A percentile compares a stretch with the other conserved stretches of the same genome.
Conservation (phyloP, 2,113 vertebrate genomes). For the Pluvianellus socialis region DNA sequence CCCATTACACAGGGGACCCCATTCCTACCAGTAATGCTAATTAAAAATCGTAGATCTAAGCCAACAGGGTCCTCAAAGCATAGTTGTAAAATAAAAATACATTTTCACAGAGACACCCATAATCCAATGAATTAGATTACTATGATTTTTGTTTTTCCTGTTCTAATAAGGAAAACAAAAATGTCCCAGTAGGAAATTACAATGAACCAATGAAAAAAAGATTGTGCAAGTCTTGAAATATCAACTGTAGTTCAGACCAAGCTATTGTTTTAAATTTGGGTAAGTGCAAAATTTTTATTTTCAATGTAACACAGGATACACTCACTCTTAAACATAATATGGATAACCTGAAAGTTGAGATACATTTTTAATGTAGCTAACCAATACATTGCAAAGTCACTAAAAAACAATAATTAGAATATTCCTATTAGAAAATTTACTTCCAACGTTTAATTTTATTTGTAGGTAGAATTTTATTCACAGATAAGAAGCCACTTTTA, state of each 20-base stretch:
- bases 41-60: neutral
- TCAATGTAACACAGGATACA: neutral
- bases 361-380: neutral
- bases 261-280: neutral
- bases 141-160: neutral
- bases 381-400: neutral
- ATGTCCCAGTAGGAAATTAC: neutral
- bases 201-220: neutral
- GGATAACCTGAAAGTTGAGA: neutral
- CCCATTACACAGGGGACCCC: neutral
- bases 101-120: neutral
- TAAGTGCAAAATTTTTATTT: neutral
- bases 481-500: neutral
- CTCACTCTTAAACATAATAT: neutral
- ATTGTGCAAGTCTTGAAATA: neutral
- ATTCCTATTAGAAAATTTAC: neutral
- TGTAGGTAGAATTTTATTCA: neutral
- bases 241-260: neutral
- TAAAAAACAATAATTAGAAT: neutral
- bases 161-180: neutral
- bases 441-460: neutral
- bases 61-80: neutral
- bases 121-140: neutral
- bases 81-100: neutral
- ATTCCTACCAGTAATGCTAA: neutral